Evolutionary conservation across 1,140 invertebrate species (phyloP), one percentile per base, ranked within the genome.

Genomic region (Zaprionus vittiger): DNA sequence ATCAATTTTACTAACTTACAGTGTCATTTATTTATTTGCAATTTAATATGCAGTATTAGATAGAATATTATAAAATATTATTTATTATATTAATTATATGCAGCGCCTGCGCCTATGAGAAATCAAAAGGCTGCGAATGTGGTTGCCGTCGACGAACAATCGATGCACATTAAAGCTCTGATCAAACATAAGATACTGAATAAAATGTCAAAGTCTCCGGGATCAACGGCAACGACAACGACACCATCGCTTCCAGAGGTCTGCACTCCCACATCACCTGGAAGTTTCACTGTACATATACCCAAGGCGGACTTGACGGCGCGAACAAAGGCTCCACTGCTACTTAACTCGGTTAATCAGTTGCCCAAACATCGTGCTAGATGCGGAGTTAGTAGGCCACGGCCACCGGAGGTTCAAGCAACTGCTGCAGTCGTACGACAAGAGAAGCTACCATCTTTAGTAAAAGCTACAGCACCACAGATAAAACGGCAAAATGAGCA

Each of bases 161-260:
- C 89, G 1, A 20, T 61, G 55, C 79, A 91, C 11, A 77, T 90
- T 4, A 92, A 91, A 69, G 57, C 77, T 6, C 37, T 92, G 6
- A 38, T 92, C 0, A 91, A 91, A 26, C 79, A 79, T 49, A 73
- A 72, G 59, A 85, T 85, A 61, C 57, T 89, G n/a, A 85, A 77
- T 61, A 89, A 89, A 44, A 22, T 38, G 24, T 2, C 57, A 1
- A 26, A 52, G 1, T 41, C 17, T 11, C 3, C 55, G n/a, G 47
- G 37, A n/a, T 2, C 59, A 17, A 49, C 41, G 3, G n/a, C 55
- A 15, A 56, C 41, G 31, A 12, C 49, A 34, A 12, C 49, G 15
- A 6, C 52, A 20, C 7, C 82, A 22, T 24, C 64, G 17, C 17
- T 24, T 20, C 24, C 55, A 20, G 20, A 47, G 4, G 24, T 37